A percentile compares a stretch with the other conserved stretches of the same genome.
Conservation (phyloP, 2,113 vertebrate genomes). For the Garra rufa region DNA sequence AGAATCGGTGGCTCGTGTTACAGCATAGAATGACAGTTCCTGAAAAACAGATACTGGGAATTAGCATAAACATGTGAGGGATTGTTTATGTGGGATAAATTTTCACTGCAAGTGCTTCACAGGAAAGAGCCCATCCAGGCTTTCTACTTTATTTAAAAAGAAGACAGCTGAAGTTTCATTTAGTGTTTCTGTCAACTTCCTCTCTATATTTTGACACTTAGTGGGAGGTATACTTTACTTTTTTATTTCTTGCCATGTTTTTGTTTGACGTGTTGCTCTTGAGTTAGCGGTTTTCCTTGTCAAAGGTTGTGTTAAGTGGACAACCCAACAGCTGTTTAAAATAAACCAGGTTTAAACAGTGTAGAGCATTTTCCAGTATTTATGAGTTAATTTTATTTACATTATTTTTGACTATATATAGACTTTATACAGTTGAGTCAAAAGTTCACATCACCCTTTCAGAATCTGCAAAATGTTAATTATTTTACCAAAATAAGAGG, state of each 20-base stretch:
- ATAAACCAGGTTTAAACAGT: not conserved
- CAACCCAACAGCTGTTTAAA: slow-evolving; percentile 13
- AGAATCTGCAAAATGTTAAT: no score
- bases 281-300: slow-evolving; percentile 43
- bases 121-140: slow-evolving; percentile 8
- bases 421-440: no score
- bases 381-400: not conserved
- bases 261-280: slow-evolving; percentile 28
- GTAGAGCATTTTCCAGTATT: not conserved
- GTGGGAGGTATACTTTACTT: slow-evolving; percentile 43
- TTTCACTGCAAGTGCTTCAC: slow-evolving; percentile 19
- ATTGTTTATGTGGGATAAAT: slow-evolving; percentile 28
- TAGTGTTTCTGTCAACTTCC: slow-evolving; percentile 55
- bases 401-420: no score
- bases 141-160: slow-evolving; percentile 33
- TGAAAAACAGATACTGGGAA: slow-evolving; percentile 45
- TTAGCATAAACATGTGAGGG: slow-evolving; percentile 57
- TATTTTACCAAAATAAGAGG: no score
- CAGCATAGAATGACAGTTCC: slow-evolving; percentile 52
- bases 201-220: slow-evolving; percentile 51
- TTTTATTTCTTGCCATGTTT: slow-evolving; percentile 46
- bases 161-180: slow-evolving; percentile 47
- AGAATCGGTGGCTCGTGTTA: slow-evolving; percentile 53
- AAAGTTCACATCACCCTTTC: no score
- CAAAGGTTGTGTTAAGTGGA: slow-evolving; percentile 38